Base-by-base conservation (phyloP, 2,797 vertebrate species). In the Benthosema pterotum region DNA sequence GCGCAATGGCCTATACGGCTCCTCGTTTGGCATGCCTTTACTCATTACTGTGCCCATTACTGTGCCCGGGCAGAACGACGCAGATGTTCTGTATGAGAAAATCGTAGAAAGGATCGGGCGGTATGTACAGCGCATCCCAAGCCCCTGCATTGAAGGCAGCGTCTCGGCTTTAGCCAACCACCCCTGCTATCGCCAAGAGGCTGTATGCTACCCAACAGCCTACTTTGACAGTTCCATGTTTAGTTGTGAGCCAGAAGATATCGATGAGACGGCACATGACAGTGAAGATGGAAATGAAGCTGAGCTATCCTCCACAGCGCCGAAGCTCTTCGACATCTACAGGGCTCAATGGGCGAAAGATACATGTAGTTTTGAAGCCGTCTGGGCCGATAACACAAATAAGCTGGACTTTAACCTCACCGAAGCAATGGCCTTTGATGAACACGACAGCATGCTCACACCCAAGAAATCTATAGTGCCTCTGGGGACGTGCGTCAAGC, bases 371-470 rank as follows among this genome's bases (percentile, higher is more conserved):
- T n/a, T n/a, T n/a, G n/a, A n/a, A n/a, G n/a, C n/a, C n/a, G n/a
- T n/a, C n/a, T 98, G 96, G 97, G 95, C 98, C 83, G 88, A 93
- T 1, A 95, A 96, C 55, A 92, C 89, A 0, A 95, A 94, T 86
- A 95, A 93, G 75, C 87, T 90, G 52, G 94, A 94, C 67, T 98
- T 96, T 25, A 95, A 98, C 66, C 95, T 97, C 11, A 95, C 95
- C 63, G 97, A 98, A 80, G 95, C 96, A 60, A 96, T 98, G 97
- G 95, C 95, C 17, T 96, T 94, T 18, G 96, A 99, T 82, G 97
- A 97, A 80, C 95, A 98, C 0, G 89, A 85, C 56, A 98, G 96
- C 82, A 93, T 96, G 94, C 79, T 95, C 17, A 96, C 97, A 19
- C 88, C 93, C n/a, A 96, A 95, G 61, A 97, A 95, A 85, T 89